Percentiles rank a stretch among this genome's conserved stretches.
phyloP scores from a whole-genome alignment of 2,113 vertebrate species.

The chimpanzee (Pan troglodytes) region NHGRI_mPanTro3-v2.1_pri NC_072409.2:78171501-78172000 shows the following conservation, averaged over 20 bases:
- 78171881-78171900: no score
- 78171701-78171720: neutral
- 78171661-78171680: neutral
- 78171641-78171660: neutral
- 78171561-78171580: conserved; percentile 13
- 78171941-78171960: no score
- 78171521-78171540: neutral
- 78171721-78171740: neutral
- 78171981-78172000: no score
- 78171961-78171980: no score
- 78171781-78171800: neutral
- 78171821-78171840: conserved; percentile 2
- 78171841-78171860: conserved; percentile 11
- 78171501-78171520: neutral
- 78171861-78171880: neutral
- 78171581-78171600: neutral
- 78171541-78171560: neutral
- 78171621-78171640: neutral
- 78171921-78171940: no score
- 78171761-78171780: neutral
- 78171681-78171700: neutral
- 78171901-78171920: no score
- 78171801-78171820: neutral
- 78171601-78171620: neutral
- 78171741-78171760: neutral